These are phyloP conservation scores for Dolichopus griseipennis DNA, from an alignment of 2,888 invertebrate genomes.

Conservation along the genomic window DNA sequence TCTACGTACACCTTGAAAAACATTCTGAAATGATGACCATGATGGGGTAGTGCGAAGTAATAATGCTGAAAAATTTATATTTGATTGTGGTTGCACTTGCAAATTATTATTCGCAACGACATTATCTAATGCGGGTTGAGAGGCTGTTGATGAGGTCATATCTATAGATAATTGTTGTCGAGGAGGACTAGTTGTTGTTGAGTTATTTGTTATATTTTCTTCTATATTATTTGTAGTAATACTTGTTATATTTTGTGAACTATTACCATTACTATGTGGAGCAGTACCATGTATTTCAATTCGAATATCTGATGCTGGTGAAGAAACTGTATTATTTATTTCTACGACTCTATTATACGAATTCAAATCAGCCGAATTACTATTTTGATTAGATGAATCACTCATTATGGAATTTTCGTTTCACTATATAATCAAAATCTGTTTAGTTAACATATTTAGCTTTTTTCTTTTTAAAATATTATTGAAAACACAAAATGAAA, in stretches of 20 bases:
- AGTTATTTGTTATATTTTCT: neutral
- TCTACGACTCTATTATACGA: neutral
- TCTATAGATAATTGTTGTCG: neutral
- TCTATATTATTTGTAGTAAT: neutral
- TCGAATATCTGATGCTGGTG: neutral
- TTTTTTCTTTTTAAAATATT: neutral
- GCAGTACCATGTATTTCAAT: neutral
- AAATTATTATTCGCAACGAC: neutral
- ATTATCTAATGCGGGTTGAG: neutral
- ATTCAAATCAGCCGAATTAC: neutral
- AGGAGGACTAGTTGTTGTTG: neutral
- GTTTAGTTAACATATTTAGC: neutral
- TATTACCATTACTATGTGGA: neutral
- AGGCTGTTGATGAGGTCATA: neutral
- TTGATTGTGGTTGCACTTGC: neutral
- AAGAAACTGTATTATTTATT: neutral
- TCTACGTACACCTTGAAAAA: conserved; percentile 7
- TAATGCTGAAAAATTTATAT: neutral
- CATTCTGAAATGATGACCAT: conserved; percentile 11
- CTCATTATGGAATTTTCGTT: neutral
- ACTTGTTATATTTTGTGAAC: neutral
- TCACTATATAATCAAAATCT: neutral
- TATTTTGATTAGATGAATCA: neutral
- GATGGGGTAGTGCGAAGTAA: neutral
- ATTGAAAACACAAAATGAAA: neutral